These are phyloP conservation scores for Desmodus rotundus DNA, from an alignment of 2,113 vertebrate genomes.

Conservation along the genomic window DNA sequence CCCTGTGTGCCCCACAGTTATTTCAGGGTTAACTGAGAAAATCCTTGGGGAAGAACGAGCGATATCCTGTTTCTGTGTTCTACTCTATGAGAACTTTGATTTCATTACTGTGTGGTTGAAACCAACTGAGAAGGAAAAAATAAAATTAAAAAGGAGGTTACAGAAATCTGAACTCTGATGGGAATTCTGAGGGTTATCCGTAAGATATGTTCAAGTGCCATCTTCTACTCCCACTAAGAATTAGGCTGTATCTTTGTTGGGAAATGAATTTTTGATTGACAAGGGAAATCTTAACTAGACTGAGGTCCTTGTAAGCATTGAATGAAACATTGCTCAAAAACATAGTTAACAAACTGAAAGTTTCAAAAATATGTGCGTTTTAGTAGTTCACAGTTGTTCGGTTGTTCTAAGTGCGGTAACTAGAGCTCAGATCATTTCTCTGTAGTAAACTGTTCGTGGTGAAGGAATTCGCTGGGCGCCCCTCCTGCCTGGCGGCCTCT, in stretches of 20 bases:
- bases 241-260: neutral
- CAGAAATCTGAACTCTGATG: neutral
- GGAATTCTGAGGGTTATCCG: neutral
- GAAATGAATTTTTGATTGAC: constrained; percentile 1
- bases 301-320: neutral
- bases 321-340: neutral
- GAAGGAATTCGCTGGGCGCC: neutral
- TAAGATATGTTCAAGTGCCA: neutral
- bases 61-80: neutral
- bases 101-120: neutral
- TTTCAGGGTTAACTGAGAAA: neutral
- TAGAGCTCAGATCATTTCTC: neutral
- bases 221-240: neutral
- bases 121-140: neutral
- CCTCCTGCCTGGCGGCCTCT: neutral
- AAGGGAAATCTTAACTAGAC: neutral
- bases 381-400: neutral
- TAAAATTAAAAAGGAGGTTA: neutral
- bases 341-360: neutral
- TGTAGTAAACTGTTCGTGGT: neutral
- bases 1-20: neutral
- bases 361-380: neutral
- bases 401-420: neutral
- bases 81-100: neutral
- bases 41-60: neutral